Evolutionary conservation across 2,888 invertebrate species (phyloP), one percentile per base, ranked within the genome.

Genomic region (Drosophila kambysellisi): DNA sequence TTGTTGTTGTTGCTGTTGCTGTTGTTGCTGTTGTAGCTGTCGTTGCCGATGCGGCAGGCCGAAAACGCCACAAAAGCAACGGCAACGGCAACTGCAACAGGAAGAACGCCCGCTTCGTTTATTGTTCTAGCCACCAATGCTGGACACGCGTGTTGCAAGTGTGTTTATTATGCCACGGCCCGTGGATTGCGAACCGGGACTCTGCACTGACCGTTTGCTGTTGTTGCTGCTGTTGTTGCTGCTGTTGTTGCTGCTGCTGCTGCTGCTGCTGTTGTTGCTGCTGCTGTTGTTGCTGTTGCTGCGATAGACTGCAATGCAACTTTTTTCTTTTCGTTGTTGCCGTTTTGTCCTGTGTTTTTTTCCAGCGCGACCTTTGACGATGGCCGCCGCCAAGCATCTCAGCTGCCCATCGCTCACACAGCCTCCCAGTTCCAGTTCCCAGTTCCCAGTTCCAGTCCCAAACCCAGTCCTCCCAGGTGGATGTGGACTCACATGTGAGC

Each of bases 81-180:
- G 59, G 12, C 60, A 61, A 12, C 72, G 59, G 12, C 60, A 61
- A 12, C 72, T 48, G 35, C 43, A 72, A 7, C 59, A 65, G n/a
- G 54, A 69, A 48, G 54, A 68, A 35, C 52, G 63, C 70, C 76
- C 65, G 79, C 73, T 71, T 68, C 81, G 73, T 65, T 76, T 74
- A 67, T 74, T 81, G 71, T 81, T 77, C 71, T 71, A 58, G 73
- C 50, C 63, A 67, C 60, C 76, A 66, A 65, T 62, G 81, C 70
- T 68, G 73, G 64, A 73, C 76, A 81, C 73, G 73, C 79, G 77
- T 74, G 66, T 71, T 74, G 52, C 58, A 71, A 51, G 70, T 51
- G 74, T 81, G 80, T 81, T 81, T 81, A 81, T 81, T 78, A 81
- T 78, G 76, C 79, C 71, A 67, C 64, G 64, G 41, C 68, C 59